Evolutionary conservation across 2,113 vertebrate genomes (phyloP).

Genomic region (Prochilodus magdalenae): DNA sequence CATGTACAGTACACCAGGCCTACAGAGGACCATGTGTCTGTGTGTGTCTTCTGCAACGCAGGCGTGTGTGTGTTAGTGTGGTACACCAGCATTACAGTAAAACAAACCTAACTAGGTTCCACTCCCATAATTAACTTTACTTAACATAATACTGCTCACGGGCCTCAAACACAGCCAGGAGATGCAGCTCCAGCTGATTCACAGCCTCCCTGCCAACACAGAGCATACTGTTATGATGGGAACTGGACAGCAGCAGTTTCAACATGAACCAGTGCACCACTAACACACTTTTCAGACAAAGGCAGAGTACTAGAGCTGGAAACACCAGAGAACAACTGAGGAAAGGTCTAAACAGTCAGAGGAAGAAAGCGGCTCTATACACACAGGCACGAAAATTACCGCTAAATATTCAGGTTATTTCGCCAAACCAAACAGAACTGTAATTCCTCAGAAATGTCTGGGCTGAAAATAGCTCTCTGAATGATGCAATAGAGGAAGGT

Average conservation of each 20-base stretch:
- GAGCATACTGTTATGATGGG: background rate
- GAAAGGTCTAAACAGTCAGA: no score
- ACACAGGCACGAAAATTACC: no score
- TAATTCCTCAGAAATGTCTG: no score
- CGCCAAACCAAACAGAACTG: no score
- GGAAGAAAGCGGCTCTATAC: no score
- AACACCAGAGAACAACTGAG: no score
- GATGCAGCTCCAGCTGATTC: constrained; percentile 1
- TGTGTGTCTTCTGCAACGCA: background rate
- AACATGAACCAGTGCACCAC: background rate
- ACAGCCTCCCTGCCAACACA: background rate
- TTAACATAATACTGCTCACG: background rate
- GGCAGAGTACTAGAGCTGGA: background rate
- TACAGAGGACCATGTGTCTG: background rate
- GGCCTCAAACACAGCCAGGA: background rate
- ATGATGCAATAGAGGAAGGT: no score
- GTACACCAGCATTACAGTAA: background rate
- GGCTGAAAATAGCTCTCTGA: no score
- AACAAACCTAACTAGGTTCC: background rate
- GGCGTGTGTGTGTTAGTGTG: constrained; percentile 16
- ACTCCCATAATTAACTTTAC: background rate
- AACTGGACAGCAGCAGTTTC: background rate
- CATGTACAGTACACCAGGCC: background rate
- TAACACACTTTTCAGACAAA: background rate
- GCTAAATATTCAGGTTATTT: no score